Conservation (phyloP, 2,888 invertebrate species). For the Scaptodrosophila latifasciaeformis region DNA sequence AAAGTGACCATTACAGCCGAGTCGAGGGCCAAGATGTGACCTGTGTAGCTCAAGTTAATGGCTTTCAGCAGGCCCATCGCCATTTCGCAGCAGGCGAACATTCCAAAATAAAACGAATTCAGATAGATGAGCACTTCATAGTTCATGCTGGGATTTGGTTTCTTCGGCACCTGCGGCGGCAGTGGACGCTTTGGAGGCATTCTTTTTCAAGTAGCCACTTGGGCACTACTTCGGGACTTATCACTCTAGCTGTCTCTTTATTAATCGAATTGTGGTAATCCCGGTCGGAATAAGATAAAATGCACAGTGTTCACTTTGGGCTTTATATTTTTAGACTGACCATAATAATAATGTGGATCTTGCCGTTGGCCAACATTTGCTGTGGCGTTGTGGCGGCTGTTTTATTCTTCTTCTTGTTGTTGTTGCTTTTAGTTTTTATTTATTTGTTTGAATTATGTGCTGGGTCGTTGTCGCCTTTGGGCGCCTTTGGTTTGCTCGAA, state of each 20-base stretch:
- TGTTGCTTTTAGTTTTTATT: constrained; percentile 26
- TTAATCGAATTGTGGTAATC: constrained; percentile 15
- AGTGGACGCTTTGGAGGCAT: constrained; percentile 67
- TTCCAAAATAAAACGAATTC: constrained; percentile 90
- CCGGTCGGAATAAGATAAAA: constrained; percentile 27
- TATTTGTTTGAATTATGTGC: constrained; percentile 54
- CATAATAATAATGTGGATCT: constrained; percentile 56
- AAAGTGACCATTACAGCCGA: constrained; percentile 85
- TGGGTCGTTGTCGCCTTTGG: constrained; percentile 52
- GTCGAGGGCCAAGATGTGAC: constrained; percentile 85
- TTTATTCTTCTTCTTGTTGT: background rate
- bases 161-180: constrained; percentile 70
- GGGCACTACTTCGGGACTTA: background rate
- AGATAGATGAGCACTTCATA: constrained; percentile 89
- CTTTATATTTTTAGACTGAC: constrained; percentile 72
- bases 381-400: constrained; percentile 18
- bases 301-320: constrained; percentile 51
- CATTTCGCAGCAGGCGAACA: constrained; percentile 88
- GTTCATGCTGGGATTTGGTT: constrained; percentile 85
- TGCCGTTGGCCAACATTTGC: constrained; percentile 41
- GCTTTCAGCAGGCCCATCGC: constrained; percentile 88
- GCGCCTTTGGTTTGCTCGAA: constrained; percentile 20
- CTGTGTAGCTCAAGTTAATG: constrained; percentile 86
- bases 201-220: too few relatives aligned
- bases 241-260: background rate